These are phyloP conservation scores for Meliscaeva auricollis DNA, from an alignment of 2,888 invertebrate genomes.

Conservation along the genomic window DNA sequence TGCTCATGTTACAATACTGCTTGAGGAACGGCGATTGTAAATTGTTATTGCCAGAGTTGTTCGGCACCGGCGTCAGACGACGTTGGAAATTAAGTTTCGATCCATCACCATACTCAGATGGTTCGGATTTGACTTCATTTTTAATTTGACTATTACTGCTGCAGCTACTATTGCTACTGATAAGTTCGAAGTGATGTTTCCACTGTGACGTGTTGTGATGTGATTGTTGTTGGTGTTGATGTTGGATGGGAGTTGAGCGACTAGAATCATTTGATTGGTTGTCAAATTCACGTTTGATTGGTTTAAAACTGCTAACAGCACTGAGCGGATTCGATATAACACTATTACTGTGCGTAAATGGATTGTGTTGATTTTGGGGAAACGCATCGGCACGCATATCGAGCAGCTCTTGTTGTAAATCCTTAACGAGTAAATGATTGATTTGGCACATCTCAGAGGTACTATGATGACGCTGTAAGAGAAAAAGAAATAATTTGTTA, in stretches of 20 bases:
- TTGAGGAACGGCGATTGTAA: constrained; percentile 55
- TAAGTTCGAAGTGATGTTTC: constrained; percentile 63
- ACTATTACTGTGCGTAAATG: constrained; percentile 62
- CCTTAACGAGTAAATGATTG: constrained; percentile 89
- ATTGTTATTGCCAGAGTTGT: constrained; percentile 39
- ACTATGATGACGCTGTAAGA: constrained; percentile 87
- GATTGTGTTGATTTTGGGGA: constrained; percentile 63
- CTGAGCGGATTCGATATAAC: constrained; percentile 64
- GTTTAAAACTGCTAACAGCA: constrained; percentile 70
- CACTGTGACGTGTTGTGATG: constrained; percentile 53
- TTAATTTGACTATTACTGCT: constrained; percentile 60
- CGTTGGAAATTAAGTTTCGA: constrained; percentile 61
- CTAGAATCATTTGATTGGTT: constrained; percentile 70
- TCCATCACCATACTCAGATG: constrained; percentile 73
- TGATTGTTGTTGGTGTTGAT: constrained; percentile 47
- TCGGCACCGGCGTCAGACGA: constrained; percentile 43
- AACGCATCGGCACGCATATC: constrained; percentile 85
- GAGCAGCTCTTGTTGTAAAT: constrained; percentile 88
- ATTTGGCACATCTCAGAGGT: constrained; percentile 92
- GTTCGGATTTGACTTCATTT: constrained; percentile 81
- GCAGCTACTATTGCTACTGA: constrained; percentile 58
- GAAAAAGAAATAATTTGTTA: constrained; percentile 66
- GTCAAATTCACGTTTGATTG: constrained; percentile 77
- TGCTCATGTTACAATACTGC: constrained; percentile 65
- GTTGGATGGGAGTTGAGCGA: constrained; percentile 67